These are phyloP conservation scores for Thumatha senex DNA, from an alignment of 2,888 invertebrate genomes.

Conservation along the genomic window DNA sequence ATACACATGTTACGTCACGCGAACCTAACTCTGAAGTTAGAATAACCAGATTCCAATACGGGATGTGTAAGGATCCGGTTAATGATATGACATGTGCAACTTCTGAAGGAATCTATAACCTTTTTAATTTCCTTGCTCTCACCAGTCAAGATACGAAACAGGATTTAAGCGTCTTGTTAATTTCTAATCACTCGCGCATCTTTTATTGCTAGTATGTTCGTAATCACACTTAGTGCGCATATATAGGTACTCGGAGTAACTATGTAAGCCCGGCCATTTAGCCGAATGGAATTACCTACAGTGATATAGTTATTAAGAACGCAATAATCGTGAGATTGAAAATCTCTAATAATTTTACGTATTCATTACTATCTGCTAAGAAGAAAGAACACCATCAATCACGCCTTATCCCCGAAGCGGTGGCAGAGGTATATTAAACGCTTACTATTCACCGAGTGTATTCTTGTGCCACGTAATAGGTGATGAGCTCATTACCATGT, in stretches of 20 bases:
- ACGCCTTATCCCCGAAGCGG: too few relatives aligned
- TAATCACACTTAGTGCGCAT: slow-evolving; percentile 13
- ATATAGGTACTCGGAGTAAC: neutral
- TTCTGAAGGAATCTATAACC: neutral
- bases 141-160: slow-evolving; percentile 1
- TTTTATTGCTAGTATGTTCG: slow-evolving; percentile 10
- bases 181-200: slow-evolving; percentile 9
- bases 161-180: slow-evolving; percentile 9
- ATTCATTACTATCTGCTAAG: too few relatives aligned
- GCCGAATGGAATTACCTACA: slow-evolving; percentile 28
- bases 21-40: neutral
- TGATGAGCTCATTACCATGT: too few relatives aligned
- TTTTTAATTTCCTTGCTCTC: slow-evolving; percentile 6
- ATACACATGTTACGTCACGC: neutral
- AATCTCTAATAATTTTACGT: too few relatives aligned
- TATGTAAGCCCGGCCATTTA: slow-evolving; percentile 14
- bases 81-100: neutral
- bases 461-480: too few relatives aligned
- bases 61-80: too few relatives aligned
- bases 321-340: too few relatives aligned
- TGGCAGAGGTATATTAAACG: too few relatives aligned
- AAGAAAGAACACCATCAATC: too few relatives aligned
- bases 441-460: too few relatives aligned
- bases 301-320: slow-evolving; percentile 5
- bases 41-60: too few relatives aligned